A percentile compares a stretch with the other conserved stretches of the same genome.
These are phyloP conservation scores for Metalampra italica DNA, from an alignment of 2,888 invertebrate species.

Conservation along the genomic window DNA sequence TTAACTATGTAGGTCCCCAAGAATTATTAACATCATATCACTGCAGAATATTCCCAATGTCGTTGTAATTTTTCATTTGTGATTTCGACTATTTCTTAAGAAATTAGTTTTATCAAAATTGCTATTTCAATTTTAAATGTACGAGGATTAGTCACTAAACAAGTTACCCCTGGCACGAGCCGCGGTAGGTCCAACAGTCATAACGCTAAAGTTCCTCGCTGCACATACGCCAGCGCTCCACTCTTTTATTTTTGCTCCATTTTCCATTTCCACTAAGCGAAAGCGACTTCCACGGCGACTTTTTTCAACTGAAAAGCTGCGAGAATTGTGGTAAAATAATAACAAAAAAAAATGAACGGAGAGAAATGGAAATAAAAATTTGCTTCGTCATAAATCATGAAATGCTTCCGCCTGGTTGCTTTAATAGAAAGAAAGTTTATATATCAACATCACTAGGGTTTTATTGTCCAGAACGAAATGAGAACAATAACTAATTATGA, in stretches of 20 bases:
- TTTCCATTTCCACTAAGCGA: constrained; percentile 70
- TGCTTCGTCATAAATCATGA: constrained; percentile 75
- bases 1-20: no score
- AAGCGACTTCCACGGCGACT: constrained; percentile 68
- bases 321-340: constrained; percentile 69
- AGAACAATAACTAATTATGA: constrained; percentile 32
- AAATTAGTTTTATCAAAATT: no score
- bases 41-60: no score
- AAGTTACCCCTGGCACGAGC: constrained; percentile 17
- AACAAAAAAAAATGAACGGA: constrained; percentile 60
- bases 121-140: no score
- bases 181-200: constrained; percentile 24
- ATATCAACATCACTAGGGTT: constrained; percentile 53
- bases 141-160: not conserved
- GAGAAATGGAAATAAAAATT: constrained; percentile 75
- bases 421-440: constrained; percentile 70
- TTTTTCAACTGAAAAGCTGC: constrained; percentile 64
- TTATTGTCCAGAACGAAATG: constrained; percentile 46
- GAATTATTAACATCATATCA: no score
- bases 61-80: no score
- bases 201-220: constrained; percentile 51
- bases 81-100: no score
- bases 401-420: constrained; percentile 68
- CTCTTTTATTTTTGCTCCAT: constrained; percentile 59
- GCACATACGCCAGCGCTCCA: constrained; percentile 60